A percentile compares a stretch with the other conserved stretches of the same genome.
Conservation (phyloP, 2,888 invertebrate species). For the Allophyes oxyacanthae region DNA sequence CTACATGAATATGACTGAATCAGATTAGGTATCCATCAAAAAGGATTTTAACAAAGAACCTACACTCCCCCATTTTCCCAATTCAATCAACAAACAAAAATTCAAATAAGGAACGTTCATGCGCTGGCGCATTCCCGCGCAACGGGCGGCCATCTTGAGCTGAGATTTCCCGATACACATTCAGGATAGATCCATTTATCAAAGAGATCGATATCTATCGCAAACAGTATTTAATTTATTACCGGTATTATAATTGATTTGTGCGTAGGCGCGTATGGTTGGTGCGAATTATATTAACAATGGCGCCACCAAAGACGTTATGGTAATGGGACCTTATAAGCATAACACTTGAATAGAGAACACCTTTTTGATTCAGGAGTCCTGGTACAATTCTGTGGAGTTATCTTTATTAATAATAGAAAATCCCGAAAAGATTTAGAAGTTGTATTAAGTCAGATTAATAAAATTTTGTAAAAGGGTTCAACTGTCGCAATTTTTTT, state of each 20-base stretch:
- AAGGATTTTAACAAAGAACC: slow-evolving; percentile 20
- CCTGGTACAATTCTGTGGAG: slow-evolving; percentile 1
- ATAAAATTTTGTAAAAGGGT: too few species aligned
- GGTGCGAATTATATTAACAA: slow-evolving; percentile 80
- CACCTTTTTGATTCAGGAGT: slow-evolving; percentile 55
- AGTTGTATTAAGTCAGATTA: not conserved
- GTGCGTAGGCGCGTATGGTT: slow-evolving; percentile 81
- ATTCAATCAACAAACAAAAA: slow-evolving; percentile 48
- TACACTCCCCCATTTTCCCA: slow-evolving; percentile 1
- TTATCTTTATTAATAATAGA: not conserved
- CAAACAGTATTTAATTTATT: slow-evolving; percentile 87
- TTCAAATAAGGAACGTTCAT: slow-evolving; percentile 57
- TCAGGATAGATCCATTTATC: slow-evolving; percentile 84
- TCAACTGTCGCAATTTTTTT: too few species aligned
- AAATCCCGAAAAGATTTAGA: not conserved
- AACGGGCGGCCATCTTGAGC: slow-evolving; percentile 84
- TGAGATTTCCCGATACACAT: slow-evolving; percentile 74
- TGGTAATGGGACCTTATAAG: slow-evolving; percentile 67
- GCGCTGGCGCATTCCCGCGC: slow-evolving; percentile 71
- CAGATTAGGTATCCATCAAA: not conserved
- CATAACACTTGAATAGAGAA: slow-evolving; percentile 68
- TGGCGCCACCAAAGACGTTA: slow-evolving; percentile 81
- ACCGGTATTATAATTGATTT: slow-evolving; percentile 82
- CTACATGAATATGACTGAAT: not conserved
- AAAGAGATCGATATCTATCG: slow-evolving; percentile 85